Base-by-base conservation (phyloP, 2,797 vertebrate species). In the Steatocranus sp. region DNA sequence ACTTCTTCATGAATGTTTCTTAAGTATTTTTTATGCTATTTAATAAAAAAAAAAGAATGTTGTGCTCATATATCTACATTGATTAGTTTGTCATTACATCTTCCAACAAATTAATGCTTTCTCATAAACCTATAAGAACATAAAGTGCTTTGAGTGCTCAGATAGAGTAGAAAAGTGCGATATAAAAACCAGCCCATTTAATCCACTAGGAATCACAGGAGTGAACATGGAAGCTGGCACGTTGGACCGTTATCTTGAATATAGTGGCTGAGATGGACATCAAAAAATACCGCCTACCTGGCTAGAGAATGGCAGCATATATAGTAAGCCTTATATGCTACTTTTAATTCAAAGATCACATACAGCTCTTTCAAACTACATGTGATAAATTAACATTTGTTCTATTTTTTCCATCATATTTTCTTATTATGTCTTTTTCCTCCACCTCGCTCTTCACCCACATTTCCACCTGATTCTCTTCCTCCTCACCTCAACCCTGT, bases 381-480 rank as follows among this genome's bases (percentile, higher is more conserved):
- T 20, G 14, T 63, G 32, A 63, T 20, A 20, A 63, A 20, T 63
- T 8, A 63, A 36, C 11, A 63, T 63, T 63, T 63, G 0, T 63
- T 36, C 32, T n/a, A 36, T 63, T 36, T 36, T 58, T 63, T 34
- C 30, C 54, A 58, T 34, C 9, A 0, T 36, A 36, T 36, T 0
- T 63, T 63, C 32, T 12, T 36, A 7, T 61, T 61, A 61, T 34
- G 2, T n/a, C 11, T n/a, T 36, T 61, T n/a, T 2, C 32, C 56
- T 36, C 56, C 58, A 20, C 18, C 58, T 0, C 32, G 34, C 18
- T 36, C 32, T 63, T 14, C 58, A 8, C 4, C 11, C 32, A 36
- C 32, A 20, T 63, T 63, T 20, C 32, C n/a, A 20, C 32, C 4
- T 20, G 32, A 36, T 63, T 36, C 58, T 36, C 32, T 12, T 20